Evolutionary conservation across 2,797 vertebrate species (phyloP).

Genomic region (Sciurus carolinensis): DNA sequence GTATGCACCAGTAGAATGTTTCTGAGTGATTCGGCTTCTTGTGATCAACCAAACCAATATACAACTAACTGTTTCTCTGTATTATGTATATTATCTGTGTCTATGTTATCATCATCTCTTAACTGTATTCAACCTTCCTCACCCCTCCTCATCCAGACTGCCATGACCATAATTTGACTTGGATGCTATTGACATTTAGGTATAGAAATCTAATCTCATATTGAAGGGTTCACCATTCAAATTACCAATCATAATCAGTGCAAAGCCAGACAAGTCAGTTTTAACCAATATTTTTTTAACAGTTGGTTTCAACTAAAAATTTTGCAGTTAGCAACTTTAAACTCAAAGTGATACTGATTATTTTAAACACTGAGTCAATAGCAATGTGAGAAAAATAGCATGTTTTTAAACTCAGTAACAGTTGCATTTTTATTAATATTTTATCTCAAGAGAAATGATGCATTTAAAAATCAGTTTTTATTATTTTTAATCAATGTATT

Average conservation of each 20-base stretch:
- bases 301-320: slow-evolving; percentile 30
- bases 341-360: slow-evolving; percentile 5
- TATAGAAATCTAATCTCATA: background rate
- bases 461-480: background rate
- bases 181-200: background rate
- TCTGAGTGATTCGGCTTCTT: slow-evolving; percentile 25
- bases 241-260: background rate
- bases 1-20: background rate
- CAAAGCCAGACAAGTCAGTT: background rate
- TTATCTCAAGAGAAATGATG: slow-evolving; percentile 16
- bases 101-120: background rate
- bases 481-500: background rate
- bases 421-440: slow-evolving; percentile 13
- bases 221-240: background rate
- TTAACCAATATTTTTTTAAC: background rate
- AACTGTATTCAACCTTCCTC: background rate
- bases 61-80: background rate
- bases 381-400: background rate
- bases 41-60: slow-evolving; percentile 8
- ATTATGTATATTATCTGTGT: background rate
- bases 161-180: slow-evolving; percentile 20
- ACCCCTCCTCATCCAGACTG: background rate
- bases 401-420: background rate
- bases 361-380: slow-evolving; percentile 27
- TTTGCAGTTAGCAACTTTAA: slow-evolving; percentile 55